These are phyloP conservation scores for Agonopterix heracliana DNA, from an alignment of 2,888 invertebrate genomes.

Conservation along the genomic window DNA sequence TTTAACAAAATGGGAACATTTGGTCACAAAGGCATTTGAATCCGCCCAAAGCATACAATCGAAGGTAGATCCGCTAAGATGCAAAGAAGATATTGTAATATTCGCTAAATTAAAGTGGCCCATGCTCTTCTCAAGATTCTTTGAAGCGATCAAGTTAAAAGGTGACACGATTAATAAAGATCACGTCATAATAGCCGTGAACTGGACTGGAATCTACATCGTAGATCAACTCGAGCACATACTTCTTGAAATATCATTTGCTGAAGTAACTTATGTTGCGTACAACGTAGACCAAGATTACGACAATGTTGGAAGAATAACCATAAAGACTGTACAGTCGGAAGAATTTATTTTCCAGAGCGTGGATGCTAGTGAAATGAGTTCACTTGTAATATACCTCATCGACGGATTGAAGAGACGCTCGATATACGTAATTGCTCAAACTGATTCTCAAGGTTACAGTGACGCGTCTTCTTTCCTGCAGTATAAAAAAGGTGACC, in stretches of 20 bases:
- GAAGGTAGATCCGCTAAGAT: constrained; percentile 78
- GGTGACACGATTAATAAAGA: constrained; percentile 81
- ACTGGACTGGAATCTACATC: constrained; percentile 95
- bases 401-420: constrained; percentile 91
- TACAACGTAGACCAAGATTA: constrained; percentile 70
- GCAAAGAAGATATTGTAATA: constrained; percentile 93
- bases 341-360: constrained; percentile 95
- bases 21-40: constrained; percentile 83
- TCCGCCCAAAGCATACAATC: constrained; percentile 84
- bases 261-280: constrained; percentile 88
- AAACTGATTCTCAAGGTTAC: constrained; percentile 74
- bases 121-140: constrained; percentile 94
- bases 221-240: constrained; percentile 95
- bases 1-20: constrained; percentile 82
- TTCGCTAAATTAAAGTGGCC: constrained; percentile 96
- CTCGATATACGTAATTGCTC: constrained; percentile 89
- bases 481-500: constrained; percentile 83
- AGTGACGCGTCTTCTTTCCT: constrained; percentile 76
- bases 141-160: constrained; percentile 88
- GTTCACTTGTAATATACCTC: constrained; percentile 87
- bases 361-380: constrained; percentile 90
- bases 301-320: constrained; percentile 79
- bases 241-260: constrained; percentile 88
- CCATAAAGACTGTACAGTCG: constrained; percentile 87
- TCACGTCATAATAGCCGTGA: constrained; percentile 93